Base-by-base conservation (phyloP, 2,888 invertebrate species). In the Gibbula magus region DNA sequence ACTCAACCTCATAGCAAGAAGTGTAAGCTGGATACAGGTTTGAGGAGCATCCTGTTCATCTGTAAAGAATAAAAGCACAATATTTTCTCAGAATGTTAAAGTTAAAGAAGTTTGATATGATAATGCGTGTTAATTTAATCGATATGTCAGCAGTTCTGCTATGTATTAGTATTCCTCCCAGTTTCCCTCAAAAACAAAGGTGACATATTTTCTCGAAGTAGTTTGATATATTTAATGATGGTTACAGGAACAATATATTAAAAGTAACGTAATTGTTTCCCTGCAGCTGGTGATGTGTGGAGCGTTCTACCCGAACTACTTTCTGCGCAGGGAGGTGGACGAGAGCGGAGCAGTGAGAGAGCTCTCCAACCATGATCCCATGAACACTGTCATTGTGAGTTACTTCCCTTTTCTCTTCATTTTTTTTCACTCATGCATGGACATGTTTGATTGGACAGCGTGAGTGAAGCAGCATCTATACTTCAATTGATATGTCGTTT, bases 291-390 rank as follows among this genome's bases (percentile, higher is more conserved):
- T 96, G n/a, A 93, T 97, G 52, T 95, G 96, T 80, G 97, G 96
- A 1, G 98, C 98, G 0, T 98, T 98, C 93, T 99, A 98, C 93
- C 99, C 99, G 0, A 96, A 98, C 92, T 98, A 96, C 93, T 98
- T 97, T 93, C 93, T 95, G 25, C 94, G 95, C 51, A 94, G 94
- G 75, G 94, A 94, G 78, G 92, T 94, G 0, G 94, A 95, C 82
- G 96, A 96, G 90, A 93, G 95, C 0, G 94, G 95, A 35, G 95
- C 96, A 0, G 94, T 95, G 3, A 95, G 95, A 85, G 90, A 92
- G 0, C 93, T 98, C 0, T 95, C 95, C 25, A 96, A 96, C 0
- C 93, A 95, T 45, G 95, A 98, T 93, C 97, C 97, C 0, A 95
- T 95, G 77, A 95, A 94, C 81, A 96, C 97, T 0, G 96, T 97